Conservation (phyloP, 2,797 vertebrate genomes). For the Tadarida brasiliensis region DNA sequence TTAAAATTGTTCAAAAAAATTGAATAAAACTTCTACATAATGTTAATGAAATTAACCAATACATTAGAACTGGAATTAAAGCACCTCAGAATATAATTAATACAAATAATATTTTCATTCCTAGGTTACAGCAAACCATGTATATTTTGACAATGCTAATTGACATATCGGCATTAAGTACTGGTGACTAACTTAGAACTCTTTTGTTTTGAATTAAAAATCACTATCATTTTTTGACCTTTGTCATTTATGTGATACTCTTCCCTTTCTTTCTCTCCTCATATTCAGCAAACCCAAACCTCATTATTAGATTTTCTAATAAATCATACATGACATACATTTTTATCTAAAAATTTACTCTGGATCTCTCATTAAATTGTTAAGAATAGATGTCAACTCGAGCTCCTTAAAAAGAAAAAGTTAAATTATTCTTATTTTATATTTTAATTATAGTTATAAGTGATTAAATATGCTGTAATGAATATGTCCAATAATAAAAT, state of each 20-base stretch:
- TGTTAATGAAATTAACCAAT: not conserved
- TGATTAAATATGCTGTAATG: not conserved
- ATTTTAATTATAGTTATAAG: conserved; percentile 12
- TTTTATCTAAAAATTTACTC: not conserved
- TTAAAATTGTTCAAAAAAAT: not conserved
- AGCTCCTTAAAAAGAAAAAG: not conserved
- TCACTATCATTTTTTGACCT: not conserved
- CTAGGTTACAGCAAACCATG: not conserved
- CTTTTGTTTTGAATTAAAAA: not conserved
- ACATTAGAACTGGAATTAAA: not conserved
- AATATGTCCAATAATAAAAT: not conserved
- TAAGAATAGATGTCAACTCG: not conserved
- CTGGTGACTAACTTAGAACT: not conserved
- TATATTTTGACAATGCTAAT: not conserved
- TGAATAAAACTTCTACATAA: not conserved
- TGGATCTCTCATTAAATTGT: not conserved
- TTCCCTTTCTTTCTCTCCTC: not conserved
- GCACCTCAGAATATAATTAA: not conserved
- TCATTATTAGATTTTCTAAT: conserved; percentile 13
- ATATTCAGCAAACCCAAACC: not conserved
- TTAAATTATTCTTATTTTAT: not conserved
- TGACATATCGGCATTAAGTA: not conserved
- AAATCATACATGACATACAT: not conserved
- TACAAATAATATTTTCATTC: not conserved
- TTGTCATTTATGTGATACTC: not conserved